Evolutionary conservation across 2,113 vertebrate species (phyloP), one percentile per base, ranked within the genome.

Genomic region (Xenus cinereus): DNA sequence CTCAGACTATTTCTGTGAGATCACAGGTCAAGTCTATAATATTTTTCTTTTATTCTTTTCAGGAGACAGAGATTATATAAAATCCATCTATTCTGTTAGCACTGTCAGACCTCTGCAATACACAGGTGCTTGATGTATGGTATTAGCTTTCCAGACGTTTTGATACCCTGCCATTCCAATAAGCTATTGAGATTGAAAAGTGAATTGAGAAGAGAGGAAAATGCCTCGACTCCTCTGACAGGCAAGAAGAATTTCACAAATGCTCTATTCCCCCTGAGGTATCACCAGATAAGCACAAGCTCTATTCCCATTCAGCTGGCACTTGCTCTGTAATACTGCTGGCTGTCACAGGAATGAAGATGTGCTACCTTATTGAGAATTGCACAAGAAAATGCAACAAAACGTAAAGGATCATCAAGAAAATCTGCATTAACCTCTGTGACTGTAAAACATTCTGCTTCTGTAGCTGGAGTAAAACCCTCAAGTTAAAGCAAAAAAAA

Each of bases 161-260:
- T 92, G 94, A 94, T 87, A 97, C 69, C 84, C 73, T 93, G 92
- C 91, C 94, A 91, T 96, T 94, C 80, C 84, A 94, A 79, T 90
- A 94, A 95, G 72, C 90, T 95, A 84, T 83, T 79, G 91, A 92
- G 91, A 94, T 90, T 95, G 95, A 96, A 94, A 96, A 93, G 91
- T 87, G 91, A 95, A 93, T 75, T 75, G 86, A 93, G 89, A 68
- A 39, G 64, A 91, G 71, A 89, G 56, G 91, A 94, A 94, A 96
- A 94, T 68, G 46, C 73, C 62, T 96, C 2, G 0, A 14, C 48
- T 93, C 46, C 46, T 96, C 71, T 94, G 90, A 95, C 86, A 95
- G 76, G 33, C 67, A 48, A 79, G 87, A 90, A 95, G 87, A 86
- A 89, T 97, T 93, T 95, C 82, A 80, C 86, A 76, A 93, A 94